Evolutionary conservation across 1,140 invertebrate species (phyloP), one percentile per base, ranked within the genome.

Genomic region (Latrodectus geometricus): DNA sequence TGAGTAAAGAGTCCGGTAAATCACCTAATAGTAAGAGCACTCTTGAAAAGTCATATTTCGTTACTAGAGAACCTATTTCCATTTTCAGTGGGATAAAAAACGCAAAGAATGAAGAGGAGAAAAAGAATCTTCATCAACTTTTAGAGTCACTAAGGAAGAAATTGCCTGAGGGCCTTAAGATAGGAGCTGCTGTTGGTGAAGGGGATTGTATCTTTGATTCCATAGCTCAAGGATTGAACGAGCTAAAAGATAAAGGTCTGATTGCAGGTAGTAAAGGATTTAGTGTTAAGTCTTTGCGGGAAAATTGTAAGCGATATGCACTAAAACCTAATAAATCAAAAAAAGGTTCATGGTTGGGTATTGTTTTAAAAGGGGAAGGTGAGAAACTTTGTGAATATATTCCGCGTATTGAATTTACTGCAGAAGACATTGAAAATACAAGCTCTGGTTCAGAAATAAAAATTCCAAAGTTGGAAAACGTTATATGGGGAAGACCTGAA

Each of bases 201-300:
- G 84, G 73, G 69, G 83, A 86, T 86, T 77, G 83, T 79, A 69
- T 86, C 23, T 86, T 86, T 77, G 74, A 86, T 61, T 76, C 84
- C 49, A n/a, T 86, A 72, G 84, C 74, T 86, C 74, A 86, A 70
- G 74, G 84, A 79, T 79, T 86, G 69, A 86, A n/a, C n/a, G n/a
- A n/a, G n/a, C n/a, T n/a, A n/a, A n/a, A n/a, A n/a, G n/a, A n/a
- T n/a, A n/a, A n/a, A 78, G 65, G 54, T 69, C 49, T 78, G n/a
- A 78, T 86, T 78, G 23, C 66, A 79, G 48, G 15, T 78, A 77
- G 65, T 78, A 70, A 73, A 70, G 15, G 74, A 86, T 86, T 86
- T 77, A 86, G 35, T 68, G 74, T 86, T 77, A 86, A 86, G 73
- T 86, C 65, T 78, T 78, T 78, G 65, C 75, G 65, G 74, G 77